phyloP scores from a whole-genome alignment of 2,113 vertebrate species.

The Leptodactylus fuscus region DNA sequence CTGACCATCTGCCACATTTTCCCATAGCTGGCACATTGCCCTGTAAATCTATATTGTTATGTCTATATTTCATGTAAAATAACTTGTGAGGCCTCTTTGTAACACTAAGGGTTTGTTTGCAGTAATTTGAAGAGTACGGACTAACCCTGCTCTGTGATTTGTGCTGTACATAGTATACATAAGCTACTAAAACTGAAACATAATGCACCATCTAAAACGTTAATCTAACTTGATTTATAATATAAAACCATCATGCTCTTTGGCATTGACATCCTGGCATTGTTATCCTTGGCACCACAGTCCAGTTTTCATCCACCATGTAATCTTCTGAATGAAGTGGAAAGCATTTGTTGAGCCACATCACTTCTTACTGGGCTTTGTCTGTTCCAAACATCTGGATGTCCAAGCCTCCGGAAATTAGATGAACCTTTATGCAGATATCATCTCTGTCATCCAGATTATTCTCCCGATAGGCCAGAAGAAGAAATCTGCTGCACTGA shows the following conservation, averaged over 20 bases:
- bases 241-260: not conserved
- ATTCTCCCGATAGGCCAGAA: constrained; percentile 10
- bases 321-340: constrained; percentile 37
- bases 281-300: not conserved
- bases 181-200: not conserved
- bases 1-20: not conserved
- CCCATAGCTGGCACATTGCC: not conserved
- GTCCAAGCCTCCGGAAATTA: constrained; percentile 73
- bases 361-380: constrained; percentile 2
- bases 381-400: constrained; percentile 67
- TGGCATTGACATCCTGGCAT: not conserved
- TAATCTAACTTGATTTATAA: not conserved
- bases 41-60: not conserved
- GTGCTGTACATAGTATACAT: too few species aligned
- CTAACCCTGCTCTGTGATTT: not conserved
- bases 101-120: too few species aligned
- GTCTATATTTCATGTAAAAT: not conserved
- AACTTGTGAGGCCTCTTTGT: too few species aligned
- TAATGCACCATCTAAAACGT: not conserved
- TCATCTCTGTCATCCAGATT: constrained; percentile 58
- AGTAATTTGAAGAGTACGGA: too few species aligned
- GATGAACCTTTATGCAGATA: constrained; percentile 66
- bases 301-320: not conserved
- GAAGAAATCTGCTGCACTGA: constrained; percentile 22
- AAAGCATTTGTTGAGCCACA: constrained; percentile 20